Conservation (phyloP, 2,888 invertebrate genomes). For the Cremastinae sp. region DNA sequence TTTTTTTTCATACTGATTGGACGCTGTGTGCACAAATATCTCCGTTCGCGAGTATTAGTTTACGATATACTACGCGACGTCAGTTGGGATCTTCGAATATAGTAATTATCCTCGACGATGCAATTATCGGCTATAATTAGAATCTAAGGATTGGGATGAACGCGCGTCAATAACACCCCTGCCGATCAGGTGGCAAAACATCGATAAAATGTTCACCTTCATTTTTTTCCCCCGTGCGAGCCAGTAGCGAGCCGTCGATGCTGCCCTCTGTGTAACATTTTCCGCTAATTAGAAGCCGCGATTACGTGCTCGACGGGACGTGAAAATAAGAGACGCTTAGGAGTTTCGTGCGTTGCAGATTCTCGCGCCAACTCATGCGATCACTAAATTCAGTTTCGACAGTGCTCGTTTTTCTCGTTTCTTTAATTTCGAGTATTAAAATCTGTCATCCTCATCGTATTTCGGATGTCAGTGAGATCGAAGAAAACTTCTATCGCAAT, state of each 20-base stretch:
- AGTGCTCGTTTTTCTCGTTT: no score
- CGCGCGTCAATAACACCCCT: slow-evolving; percentile 66
- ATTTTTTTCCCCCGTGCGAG: not conserved
- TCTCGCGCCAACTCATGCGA: slow-evolving; percentile 74
- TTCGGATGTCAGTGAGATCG: not conserved
- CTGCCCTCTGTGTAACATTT: slow-evolving; percentile 68
- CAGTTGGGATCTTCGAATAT: no score
- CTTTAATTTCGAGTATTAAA: no score
- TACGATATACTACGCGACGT: no score
- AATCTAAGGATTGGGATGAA: slow-evolving; percentile 22
- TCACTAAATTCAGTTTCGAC: no score
- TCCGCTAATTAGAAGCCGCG: slow-evolving; percentile 75
- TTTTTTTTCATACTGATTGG: no score
- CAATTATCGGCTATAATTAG: slow-evolving; percentile 44
- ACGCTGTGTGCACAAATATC: no score
- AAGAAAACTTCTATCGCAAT: not conserved
- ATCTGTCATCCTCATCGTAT: no score
- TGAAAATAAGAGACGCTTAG: no score
- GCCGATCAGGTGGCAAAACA: slow-evolving; percentile 72
- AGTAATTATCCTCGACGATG: no score
- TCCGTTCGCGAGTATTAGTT: no score
- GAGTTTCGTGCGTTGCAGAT: slow-evolving; percentile 63
- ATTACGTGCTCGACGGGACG: slow-evolving; percentile 73
- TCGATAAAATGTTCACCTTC: slow-evolving; percentile 65
- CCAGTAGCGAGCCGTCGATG: not conserved